Percentiles rank a stretch among this genome's conserved stretches.
These are phyloP conservation scores for Mesorhabditis belari DNA, from an alignment of 2,888 invertebrate genomes.

Conservation along the genomic window DNA sequence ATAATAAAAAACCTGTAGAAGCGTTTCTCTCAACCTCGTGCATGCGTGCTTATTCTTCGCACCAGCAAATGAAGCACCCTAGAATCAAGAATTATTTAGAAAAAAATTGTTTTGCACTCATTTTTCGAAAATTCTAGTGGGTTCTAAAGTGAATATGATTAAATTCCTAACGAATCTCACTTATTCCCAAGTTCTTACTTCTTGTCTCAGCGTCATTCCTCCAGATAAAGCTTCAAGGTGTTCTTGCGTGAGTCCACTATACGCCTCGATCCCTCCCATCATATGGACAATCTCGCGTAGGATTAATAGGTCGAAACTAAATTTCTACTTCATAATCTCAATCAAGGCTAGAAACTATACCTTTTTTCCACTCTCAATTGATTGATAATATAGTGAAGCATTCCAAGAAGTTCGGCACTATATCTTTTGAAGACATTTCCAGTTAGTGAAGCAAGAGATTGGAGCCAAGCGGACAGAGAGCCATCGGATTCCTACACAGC, in stretches of 20 bases:
- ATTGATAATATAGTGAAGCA: constrained; percentile 93
- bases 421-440: constrained; percentile 87
- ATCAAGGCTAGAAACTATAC: constrained; percentile 56
- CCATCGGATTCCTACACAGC: constrained; percentile 71
- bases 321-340: constrained; percentile 45
- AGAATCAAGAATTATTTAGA: constrained; percentile 47
- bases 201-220: constrained; percentile 85
- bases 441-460: constrained; percentile 83
- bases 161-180: background rate
- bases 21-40: constrained; percentile 83
- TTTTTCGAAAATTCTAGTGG: too few species aligned
- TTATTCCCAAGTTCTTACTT: constrained; percentile 66
- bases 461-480: constrained; percentile 67
- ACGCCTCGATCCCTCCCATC: constrained; percentile 97
- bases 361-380: constrained; percentile 91
- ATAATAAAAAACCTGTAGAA: constrained; percentile 65
- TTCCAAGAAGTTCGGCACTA: constrained; percentile 84
- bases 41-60: constrained; percentile 92
- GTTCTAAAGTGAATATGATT: background rate
- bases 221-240: constrained; percentile 94
- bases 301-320: constrained; percentile 75
- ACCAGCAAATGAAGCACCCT: constrained; percentile 95
- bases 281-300: constrained; percentile 95
- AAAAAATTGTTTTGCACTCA: too few species aligned
- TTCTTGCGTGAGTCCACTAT: constrained; percentile 88